Percentiles rank a stretch among this genome's conserved stretches.
phyloP scores from a whole-genome alignment of 1,140 invertebrate species.

The Drosophila willistoni region DNA sequence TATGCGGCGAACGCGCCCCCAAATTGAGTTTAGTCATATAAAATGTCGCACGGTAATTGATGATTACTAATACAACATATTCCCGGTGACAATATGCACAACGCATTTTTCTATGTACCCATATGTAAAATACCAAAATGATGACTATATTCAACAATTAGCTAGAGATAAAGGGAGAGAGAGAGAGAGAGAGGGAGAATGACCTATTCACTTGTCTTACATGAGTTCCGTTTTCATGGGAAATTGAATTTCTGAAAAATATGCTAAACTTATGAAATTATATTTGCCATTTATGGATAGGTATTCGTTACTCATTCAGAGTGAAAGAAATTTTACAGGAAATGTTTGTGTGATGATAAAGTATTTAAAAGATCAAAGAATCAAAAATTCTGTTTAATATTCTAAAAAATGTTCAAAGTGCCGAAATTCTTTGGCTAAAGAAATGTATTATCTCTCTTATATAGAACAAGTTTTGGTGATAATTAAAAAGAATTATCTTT shows the following conservation, averaged over 20 bases:
- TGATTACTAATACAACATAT: slow-evolving; percentile 46
- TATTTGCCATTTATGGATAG: neutral
- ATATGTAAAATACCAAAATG: slow-evolving; percentile 11
- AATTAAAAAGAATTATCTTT: too few relatives aligned
- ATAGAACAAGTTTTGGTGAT: too few relatives aligned
- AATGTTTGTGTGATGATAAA: neutral
- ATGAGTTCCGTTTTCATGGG: slow-evolving; percentile 37
- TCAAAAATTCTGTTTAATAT: neutral
- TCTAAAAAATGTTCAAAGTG: neutral
- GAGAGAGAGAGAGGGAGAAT: too few relatives aligned
- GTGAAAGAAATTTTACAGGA: neutral
- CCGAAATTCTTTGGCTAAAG: neutral
- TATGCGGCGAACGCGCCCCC: slow-evolving; percentile 27
- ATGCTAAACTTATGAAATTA: slow-evolving; percentile 4
- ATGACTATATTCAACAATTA: slow-evolving; percentile 38
- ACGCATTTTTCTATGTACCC: slow-evolving; percentile 9
- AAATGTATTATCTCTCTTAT: neutral
- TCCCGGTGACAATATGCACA: slow-evolving; percentile 20
- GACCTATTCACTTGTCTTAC: slow-evolving; percentile 24
- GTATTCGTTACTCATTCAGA: neutral
- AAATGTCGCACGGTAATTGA: slow-evolving; percentile 56
- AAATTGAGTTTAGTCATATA: slow-evolving; percentile 54
- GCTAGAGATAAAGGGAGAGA: neutral
- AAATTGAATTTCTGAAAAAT: neutral
- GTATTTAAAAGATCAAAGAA: neutral